A percentile compares a stretch with the other conserved stretches of the same genome.
Evolutionary conservation across 1,140 invertebrate genomes (phyloP).

Genomic region (Sipha flava): DNA sequence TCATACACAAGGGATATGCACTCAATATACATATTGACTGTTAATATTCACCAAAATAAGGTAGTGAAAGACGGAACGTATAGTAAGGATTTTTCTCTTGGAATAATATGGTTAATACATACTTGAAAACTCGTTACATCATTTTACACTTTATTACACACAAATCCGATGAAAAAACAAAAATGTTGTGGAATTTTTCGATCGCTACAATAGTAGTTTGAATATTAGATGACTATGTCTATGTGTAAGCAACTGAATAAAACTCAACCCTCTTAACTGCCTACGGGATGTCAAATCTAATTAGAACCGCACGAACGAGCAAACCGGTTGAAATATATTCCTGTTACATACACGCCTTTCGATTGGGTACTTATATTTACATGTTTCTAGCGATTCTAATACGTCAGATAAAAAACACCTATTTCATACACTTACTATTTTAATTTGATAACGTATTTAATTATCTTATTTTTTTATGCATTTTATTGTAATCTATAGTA

Average conservation of each 20-base stretch:
- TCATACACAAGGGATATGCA: no score
- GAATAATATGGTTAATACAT: no score
- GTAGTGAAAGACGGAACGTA: no score
- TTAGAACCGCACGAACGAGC: constrained; percentile 24
- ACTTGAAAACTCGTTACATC: no score
- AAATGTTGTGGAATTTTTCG: neutral
- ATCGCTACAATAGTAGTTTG: neutral
- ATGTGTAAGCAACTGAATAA: neutral
- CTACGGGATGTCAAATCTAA: constrained; percentile 19
- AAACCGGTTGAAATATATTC: constrained; percentile 3
- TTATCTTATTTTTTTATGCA: neutral
- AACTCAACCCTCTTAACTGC: neutral
- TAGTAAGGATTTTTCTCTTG: no score
- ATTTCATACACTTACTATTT: neutral
- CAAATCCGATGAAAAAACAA: no score
- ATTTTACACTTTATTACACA: no score
- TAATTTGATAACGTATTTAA: neutral
- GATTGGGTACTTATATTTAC: neutral
- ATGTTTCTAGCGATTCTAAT: neutral
- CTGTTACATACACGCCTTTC: neutral
- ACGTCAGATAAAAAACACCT: neutral
- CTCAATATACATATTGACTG: no score
- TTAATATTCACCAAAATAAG: no score
- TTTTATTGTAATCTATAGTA: neutral
- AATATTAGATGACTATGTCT: constrained; percentile 9